Conservation (phyloP, 2,888 invertebrate genomes). For the Hemicrepidius hirtus region DNA sequence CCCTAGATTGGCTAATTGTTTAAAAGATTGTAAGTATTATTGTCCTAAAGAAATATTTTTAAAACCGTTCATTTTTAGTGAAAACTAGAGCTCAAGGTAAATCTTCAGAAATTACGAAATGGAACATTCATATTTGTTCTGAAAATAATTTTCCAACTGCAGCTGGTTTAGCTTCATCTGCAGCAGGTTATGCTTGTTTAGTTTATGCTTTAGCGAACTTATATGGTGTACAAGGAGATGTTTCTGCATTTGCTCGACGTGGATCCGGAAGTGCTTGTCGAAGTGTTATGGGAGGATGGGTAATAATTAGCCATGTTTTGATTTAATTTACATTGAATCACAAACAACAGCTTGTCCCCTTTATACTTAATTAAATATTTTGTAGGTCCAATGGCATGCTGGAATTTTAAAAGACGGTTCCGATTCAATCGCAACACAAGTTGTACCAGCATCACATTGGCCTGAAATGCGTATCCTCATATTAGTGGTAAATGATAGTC, state of each 20-base stretch:
- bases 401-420: conserved; percentile 79
- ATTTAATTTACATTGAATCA: too few relatives aligned
- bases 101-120: conserved; percentile 73
- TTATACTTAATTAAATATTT: too few relatives aligned
- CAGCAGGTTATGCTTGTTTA: conserved; percentile 97
- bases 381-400: conserved; percentile 88
- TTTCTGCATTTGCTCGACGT: conserved; percentile 86
- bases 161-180: conserved; percentile 98
- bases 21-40: conserved; percentile 78
- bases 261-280: conserved; percentile 98
- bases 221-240: conserved; percentile 83
- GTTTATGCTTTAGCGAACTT: conserved; percentile 86
- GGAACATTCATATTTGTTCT: conserved; percentile 89
- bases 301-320: too few relatives aligned
- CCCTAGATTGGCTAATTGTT: conserved; percentile 84
- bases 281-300: conserved; percentile 94
- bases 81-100: conserved; percentile 69
- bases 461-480: conserved; percentile 92
- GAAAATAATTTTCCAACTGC: conserved; percentile 99
- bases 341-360: too few relatives aligned
- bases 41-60: conserved; percentile 50
- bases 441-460: conserved; percentile 88
- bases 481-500: conserved; percentile 88
- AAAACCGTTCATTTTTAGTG: conserved; percentile 67
- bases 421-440: conserved; percentile 86